Conservation (phyloP, 2,888 invertebrate genomes). For the Odontocerum albicorne region DNA sequence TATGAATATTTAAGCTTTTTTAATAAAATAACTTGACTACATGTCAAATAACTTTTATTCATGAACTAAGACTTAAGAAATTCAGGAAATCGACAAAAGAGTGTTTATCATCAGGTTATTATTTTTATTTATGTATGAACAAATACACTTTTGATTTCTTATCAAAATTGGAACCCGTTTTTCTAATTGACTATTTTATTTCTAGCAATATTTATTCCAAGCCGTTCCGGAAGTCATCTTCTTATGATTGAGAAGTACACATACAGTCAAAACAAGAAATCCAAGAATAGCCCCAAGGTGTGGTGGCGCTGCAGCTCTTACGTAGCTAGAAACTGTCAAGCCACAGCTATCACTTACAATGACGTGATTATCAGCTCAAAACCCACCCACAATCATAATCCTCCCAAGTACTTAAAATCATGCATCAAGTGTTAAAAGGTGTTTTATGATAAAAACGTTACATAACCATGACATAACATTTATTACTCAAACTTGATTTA, state of each 20-base stretch:
- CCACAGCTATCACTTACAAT: conserved; percentile 9
- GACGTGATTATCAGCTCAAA: conserved; percentile 1
- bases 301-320: conserved; percentile 22
- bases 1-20: no score
- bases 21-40: no score
- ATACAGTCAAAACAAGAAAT: conserved; percentile 3
- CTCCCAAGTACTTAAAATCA: neutral
- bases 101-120: no score
- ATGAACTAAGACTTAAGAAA: no score
- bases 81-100: no score
- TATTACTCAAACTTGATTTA: neutral
- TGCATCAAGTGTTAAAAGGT: neutral
- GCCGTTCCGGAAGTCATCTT: conserved; percentile 1
- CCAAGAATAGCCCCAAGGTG: neutral
- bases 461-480: no score
- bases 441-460: neutral
- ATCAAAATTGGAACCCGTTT: no score
- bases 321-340: conserved; percentile 2
- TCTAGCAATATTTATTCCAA: conserved; percentile 7
- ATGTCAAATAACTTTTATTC: no score
- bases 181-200: no score
- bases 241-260: conserved; percentile 15
- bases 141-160: no score
- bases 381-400: conserved; percentile 13
- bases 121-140: no score